Evolutionary conservation across 2,113 vertebrate species (phyloP), one percentile per base, ranked within the genome.

Genomic region (Muntiacus muntjak): DNA sequence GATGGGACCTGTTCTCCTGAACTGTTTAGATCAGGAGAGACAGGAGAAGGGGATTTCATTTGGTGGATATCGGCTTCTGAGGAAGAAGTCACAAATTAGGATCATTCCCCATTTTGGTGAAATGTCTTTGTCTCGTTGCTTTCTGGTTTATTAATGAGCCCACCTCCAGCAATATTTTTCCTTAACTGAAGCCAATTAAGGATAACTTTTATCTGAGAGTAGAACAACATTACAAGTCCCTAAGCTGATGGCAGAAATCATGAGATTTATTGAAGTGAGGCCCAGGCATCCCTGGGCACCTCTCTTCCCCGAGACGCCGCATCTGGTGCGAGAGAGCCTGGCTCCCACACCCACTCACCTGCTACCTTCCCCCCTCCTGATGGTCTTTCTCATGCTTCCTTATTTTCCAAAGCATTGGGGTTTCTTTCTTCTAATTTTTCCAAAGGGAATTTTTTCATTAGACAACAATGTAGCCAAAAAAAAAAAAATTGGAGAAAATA

Each of bases 381-480:
- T 17, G 13, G 16, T 28, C 26, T 47, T 92, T 30, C 85, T 74
- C 57, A 33, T 60, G 54, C 4, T 36, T 90, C 57, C 26, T 85
- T 87, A 54, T 96, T 93, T 96, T 45, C 40, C n/a, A n/a, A 81
- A 79, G 25, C 14, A 14, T 57, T 45, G 50, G n/a, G 89, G 21
- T 6, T 43, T 33, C 33, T 28, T 28, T 2, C 50, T 79, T 90
- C 58, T 76, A 79, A 71, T 84, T 87, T 40, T 93, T 97, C n/a
- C 28, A 88, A 82, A 55, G 47, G 82, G 52, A 95, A 67, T 47
- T 12, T 71, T 76, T 83, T 26, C 21, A 52, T 87, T 64, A 79
- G 54, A 57, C 78, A 92, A 92, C 58, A 33, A 83, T 83, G 36
- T 57, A 36, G 50, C 33, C 16, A 45, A 78, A 78, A 45, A 26